Conservation (phyloP, 2,888 invertebrate genomes). For the Linhomoeus sp. region DNA sequence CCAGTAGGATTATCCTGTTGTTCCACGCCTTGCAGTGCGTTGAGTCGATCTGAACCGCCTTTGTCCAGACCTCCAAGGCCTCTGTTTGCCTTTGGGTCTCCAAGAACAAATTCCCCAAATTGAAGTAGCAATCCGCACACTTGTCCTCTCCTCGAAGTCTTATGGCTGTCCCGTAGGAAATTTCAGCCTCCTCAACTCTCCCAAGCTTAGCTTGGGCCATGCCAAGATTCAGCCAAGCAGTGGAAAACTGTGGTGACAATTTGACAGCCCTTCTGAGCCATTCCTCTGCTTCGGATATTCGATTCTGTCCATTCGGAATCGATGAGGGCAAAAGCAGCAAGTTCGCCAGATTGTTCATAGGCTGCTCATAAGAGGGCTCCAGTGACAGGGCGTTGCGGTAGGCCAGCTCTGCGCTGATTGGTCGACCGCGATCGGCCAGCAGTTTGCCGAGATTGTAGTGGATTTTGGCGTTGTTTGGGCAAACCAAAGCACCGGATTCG, state of each 20-base stretch:
- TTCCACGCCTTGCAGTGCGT: constrained; percentile 72
- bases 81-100: constrained; percentile 49
- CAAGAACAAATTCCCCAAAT: constrained; percentile 77
- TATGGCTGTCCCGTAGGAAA: constrained; percentile 59
- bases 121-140: constrained; percentile 67
- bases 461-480: constrained; percentile 75
- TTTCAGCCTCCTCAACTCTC: constrained; percentile 44
- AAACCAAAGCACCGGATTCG: constrained; percentile 57
- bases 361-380: constrained; percentile 63
- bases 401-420: constrained; percentile 47
- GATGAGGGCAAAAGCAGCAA: constrained; percentile 35
- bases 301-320: constrained; percentile 39
- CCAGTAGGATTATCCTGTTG: constrained; percentile 63
- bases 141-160: constrained; percentile 51
- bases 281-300: constrained; percentile 48
- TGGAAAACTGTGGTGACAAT: constrained; percentile 62
- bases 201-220: constrained; percentile 40
- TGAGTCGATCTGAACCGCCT: constrained; percentile 54
- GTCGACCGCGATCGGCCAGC: constrained; percentile 51
- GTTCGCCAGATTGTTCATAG: constrained; percentile 81
- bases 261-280: constrained; percentile 50
- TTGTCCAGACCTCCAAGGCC: constrained; percentile 60
- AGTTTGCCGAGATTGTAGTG: constrained; percentile 76
- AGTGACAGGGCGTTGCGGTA: constrained; percentile 40
- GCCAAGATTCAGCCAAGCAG: constrained; percentile 96